Evolutionary conservation across 2,888 invertebrate species (phyloP), one percentile per base, ranked within the genome.

Genomic region (Isoperla grammatica): DNA sequence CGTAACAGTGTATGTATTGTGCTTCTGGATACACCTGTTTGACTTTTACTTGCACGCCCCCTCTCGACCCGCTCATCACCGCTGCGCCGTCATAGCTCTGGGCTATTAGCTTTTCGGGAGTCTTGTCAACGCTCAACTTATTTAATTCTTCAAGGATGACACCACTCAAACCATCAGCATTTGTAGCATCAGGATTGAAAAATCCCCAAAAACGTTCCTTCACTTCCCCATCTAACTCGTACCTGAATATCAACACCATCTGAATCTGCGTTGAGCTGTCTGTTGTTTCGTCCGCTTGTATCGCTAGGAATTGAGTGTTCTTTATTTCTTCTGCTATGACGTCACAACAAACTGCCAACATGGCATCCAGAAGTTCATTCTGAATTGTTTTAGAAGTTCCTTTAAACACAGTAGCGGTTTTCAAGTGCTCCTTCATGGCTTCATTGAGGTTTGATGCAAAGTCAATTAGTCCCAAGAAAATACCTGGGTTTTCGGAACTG

Each of bases 71-170:
- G 45, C 64, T 66, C 67, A 70, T 65, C 12, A 66, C 65, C 20
- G 61, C 43, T 43, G 69, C 69, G 13, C 70, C 69, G 61, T 71
- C 69, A 57, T 68, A 70, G 42, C 64, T 65, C 62, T 70, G 70
- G 17, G 67, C 68, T 56, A 66, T 66, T 15, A 65, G 61, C 60
- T 71, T 70, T 11, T 60, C 57, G 43, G 56, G 43, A 59, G 11
- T 53, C 13, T 53, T 46, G 43, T 55, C 35, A 45, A 62, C 22
- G 29, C 39, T 17, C 9, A 11, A 11, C 46, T 65, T 13, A 42
- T 64, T 62, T 43, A 61, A 49, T 39, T 64, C 57, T 22, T 62
- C 20, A 46, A 68, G 40, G 58, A 50, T 58, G 66, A 57, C 63
- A n/a, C n/a, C n/a, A n/a, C n/a, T n/a, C n/a, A n/a, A n/a, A n/a